Conservation (phyloP, 2,113 vertebrate genomes). For the Sphyrna mokarran region DNA sequence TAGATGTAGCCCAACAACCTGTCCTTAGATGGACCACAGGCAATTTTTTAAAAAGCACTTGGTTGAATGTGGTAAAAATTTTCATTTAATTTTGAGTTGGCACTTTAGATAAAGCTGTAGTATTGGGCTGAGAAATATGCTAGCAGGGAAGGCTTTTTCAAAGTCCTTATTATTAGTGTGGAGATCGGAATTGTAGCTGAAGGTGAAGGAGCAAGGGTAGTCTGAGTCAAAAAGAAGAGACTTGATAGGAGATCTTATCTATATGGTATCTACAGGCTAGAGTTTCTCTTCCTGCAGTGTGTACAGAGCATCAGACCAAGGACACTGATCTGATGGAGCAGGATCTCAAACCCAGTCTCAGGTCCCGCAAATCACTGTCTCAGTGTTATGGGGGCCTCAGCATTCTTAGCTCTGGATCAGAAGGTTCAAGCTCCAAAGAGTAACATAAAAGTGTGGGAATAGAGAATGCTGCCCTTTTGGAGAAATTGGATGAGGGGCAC, state of each 20-base stretch:
- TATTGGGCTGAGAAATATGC: background rate
- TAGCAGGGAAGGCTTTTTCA: too few species aligned
- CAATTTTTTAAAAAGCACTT: background rate
- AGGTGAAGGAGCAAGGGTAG: background rate
- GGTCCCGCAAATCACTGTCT: background rate
- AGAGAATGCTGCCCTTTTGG: background rate
- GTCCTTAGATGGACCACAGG: background rate
- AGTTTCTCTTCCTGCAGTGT: background rate
- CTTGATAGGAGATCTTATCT: background rate
- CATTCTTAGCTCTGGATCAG: background rate
- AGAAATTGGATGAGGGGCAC: background rate
- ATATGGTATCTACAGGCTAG: background rate
- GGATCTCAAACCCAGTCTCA: background rate
- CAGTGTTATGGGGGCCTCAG: background rate
- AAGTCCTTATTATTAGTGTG: background rate
- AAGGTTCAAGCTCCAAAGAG: background rate
- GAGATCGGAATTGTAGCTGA: background rate
- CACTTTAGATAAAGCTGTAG: background rate
- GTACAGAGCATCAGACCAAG: background rate
- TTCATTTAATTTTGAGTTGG: background rate
- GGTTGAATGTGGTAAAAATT: background rate
- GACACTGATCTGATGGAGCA: background rate
- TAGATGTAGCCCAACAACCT: background rate
- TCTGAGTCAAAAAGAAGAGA: background rate
- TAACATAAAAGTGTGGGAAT: background rate